Percentiles rank a stretch among this genome's conserved stretches.
Evolutionary conservation across 2,113 vertebrate genomes (phyloP).

Genomic region (Xenopus borealis): DNA sequence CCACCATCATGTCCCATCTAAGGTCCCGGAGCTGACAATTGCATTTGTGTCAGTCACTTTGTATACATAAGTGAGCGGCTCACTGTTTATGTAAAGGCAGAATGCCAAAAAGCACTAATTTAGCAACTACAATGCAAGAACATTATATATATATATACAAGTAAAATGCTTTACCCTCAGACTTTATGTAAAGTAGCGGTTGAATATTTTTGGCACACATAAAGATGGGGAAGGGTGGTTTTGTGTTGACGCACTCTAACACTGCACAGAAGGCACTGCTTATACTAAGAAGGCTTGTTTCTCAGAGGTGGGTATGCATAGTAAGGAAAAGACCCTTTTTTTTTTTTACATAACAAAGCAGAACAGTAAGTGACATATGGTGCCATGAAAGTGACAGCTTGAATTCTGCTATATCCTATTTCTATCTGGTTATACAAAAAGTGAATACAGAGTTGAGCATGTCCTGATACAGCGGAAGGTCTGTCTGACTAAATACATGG

Average conservation of each 20-base stretch:
- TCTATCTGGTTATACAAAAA: constrained; percentile 65
- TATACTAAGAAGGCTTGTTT: neutral
- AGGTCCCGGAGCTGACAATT: too few relatives aligned
- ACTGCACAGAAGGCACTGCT: constrained; percentile 23
- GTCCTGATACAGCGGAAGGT: constrained; percentile 59
- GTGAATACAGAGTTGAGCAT: constrained; percentile 61
- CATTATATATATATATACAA: neutral
- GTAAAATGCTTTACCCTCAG: neutral
- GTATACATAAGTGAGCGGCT: too few relatives aligned
- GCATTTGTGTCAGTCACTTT: too few relatives aligned
- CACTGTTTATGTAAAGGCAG: too few relatives aligned
- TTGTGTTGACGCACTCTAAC: constrained; percentile 16
- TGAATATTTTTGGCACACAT: too few relatives aligned
- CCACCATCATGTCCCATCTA: too few relatives aligned
- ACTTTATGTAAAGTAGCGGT: neutral
- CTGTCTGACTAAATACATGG: constrained; percentile 62
- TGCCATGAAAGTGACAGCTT: constrained; percentile 58
- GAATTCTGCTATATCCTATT: constrained; percentile 54
- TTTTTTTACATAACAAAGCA: constrained; percentile 43
- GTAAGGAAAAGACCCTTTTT: constrained; percentile 31
- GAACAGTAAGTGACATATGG: constrained; percentile 60
- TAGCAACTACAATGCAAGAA: too few relatives aligned
- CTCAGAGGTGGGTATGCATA: neutral
- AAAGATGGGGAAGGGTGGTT: too few relatives aligned
- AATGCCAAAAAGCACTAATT: too few relatives aligned